Evolutionary conservation across 1,140 invertebrate species (phyloP), one percentile per base, ranked within the genome.

Genomic region (Euglossa dilemma): DNA sequence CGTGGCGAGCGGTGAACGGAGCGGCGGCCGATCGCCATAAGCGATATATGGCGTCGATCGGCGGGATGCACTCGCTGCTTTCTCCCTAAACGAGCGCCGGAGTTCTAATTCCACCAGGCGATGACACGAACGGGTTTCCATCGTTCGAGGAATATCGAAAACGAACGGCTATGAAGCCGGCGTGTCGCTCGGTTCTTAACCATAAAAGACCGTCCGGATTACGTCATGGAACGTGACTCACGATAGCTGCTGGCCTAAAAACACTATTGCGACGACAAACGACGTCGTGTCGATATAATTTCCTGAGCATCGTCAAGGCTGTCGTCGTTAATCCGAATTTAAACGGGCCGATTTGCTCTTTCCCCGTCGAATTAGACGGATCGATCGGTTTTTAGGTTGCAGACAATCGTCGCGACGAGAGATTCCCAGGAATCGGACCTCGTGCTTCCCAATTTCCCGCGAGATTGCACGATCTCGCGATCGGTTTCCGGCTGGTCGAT

Each of bases 221-320:
- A 84, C 92, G 88, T 92, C 92, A 92, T 73, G 75, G 78, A 64
- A 63, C 86, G 86, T 93, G 92, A 93, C 86, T 93, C 92, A 93
- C 84, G 80, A 80, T 88, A 79, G 79, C 76, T 66, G 84, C 36
- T 83, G 83, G 86, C 86, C 87, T 89, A 88, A 89, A 89, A 88
- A 85, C 86, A 72, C 84, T 88, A 79, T 83, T 88, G 64, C 80
- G 20, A 66, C 78, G 83, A 77, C 79, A 56, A 83, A 71, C 80
- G 67, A 71, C 47, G 36, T 56, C 72, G n/a, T 12, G 74, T 75
- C 83, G 71, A 83, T 88, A 80, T 85, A 83, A 85, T 86, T 82
- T 82, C 56, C 79, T 63, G 61, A 47, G 25, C 54, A 69, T 75
- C 66, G 50, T 47, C 81, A 80, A 73, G 74, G 64, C 73, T 67